These are phyloP conservation scores for Nemapogon koenigi DNA, from an alignment of 2,888 invertebrate genomes.

Conservation along the genomic window DNA sequence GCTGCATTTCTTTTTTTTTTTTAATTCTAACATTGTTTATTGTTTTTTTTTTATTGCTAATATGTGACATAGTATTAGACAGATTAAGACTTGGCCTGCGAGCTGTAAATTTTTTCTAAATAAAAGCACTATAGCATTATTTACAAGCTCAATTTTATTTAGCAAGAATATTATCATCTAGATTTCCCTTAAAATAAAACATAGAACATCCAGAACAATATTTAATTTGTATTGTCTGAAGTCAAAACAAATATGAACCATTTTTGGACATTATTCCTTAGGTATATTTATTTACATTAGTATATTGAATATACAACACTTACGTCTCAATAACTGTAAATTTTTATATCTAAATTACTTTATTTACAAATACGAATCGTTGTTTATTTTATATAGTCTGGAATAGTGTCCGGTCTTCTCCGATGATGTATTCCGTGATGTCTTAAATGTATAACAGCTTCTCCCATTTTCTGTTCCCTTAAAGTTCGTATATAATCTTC, in stretches of 20 bases:
- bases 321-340: no score
- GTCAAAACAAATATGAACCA: conserved; percentile 19
- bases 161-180: no score
- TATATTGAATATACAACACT: not conserved
- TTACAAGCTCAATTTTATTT: no score
- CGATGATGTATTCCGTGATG: conserved; percentile 51
- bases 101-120: no score
- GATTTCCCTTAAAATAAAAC: conserved; percentile 10
- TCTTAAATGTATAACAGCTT: conserved; percentile 49
- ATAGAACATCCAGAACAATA: conserved; percentile 12
- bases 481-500: conserved; percentile 45
- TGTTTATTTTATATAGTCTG: conserved; percentile 45
- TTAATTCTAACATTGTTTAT: not conserved
- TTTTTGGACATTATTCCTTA: not conserved
- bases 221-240: conserved; percentile 33
- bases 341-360: no score
- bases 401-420: conserved; percentile 38
- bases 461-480: conserved; percentile 49
- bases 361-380: conserved; percentile 1
- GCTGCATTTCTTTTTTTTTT: not conserved
- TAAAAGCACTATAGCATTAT: no score
- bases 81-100: no score
- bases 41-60: not conserved
- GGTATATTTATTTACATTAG: not conserved
- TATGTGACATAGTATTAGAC: no score